Base-by-base conservation (phyloP, 2,797 vertebrate species). In the Thaleichthys pacificus region DNA sequence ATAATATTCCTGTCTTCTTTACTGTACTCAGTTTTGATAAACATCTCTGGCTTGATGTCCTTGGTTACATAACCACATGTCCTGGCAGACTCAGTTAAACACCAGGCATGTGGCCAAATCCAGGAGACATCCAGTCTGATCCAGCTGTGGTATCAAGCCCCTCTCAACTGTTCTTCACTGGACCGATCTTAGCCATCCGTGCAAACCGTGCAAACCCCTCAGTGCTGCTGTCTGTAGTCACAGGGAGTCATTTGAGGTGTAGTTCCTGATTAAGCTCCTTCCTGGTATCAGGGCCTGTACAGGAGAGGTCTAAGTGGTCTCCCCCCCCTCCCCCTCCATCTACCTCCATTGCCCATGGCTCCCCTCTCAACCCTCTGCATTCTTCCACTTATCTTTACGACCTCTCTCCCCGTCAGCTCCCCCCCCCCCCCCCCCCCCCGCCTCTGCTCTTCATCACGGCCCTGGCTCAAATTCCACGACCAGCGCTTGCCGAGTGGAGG, bases 341-440 rank as follows among this genome's bases (percentile, higher is more conserved):
- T 85, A 82, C 85, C 74, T 71, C 77, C 80, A 70, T 85, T 85
- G 92, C 91, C 90, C 88, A 88, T 90, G 89, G 89, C 91, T 88
- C 84, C 91, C 87, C 84, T 87, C 81, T 83, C 69, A 70, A 86
- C 77, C 84, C 69, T 89, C 85, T 85, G 89, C 91, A 93, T 92
- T 93, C 89, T 89, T 91, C 88, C 87, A 91, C 90, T 93, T 93
- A 94, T 93, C 93, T 93, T 91, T 91, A 91, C 89, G 91, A 91
- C 91, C 91, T 93, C 93, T 93, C 91, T 87, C 84, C 81, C 87
- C 91, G 89, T 93, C 90, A 92, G 86, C 89, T 89, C 88, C 86
- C 86, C 17, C 77, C 28, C 71, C 75, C 26, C 2, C 26, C 26
- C 26, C 26, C 65, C 75, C 24, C 85, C 17, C 77, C 28, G 77